Evolutionary conservation across 2,888 invertebrate genomes (phyloP), one percentile per base, ranked within the genome.

Genomic region (Latheticus oryzae): DNA sequence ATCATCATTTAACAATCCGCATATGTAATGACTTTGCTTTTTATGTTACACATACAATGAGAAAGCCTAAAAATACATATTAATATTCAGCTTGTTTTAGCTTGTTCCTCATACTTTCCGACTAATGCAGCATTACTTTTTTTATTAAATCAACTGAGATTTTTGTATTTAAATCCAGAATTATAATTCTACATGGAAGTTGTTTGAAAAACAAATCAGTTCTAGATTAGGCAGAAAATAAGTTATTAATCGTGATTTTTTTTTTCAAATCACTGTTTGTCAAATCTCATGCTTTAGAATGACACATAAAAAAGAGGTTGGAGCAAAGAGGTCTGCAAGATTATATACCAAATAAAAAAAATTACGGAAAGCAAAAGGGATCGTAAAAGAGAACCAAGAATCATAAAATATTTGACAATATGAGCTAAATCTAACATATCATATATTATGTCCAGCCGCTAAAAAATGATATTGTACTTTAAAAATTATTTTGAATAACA

Each of bases 1-100:
- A 53, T 52, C 42, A 51, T 38, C 32, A 52, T 42, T 42, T 33
- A 53, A 53, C 52, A 42, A 42, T 53, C 15, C 43, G 33, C 52
- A 43, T 33, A 38, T 30, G 32, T 53, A 53, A 53, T 17, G 42
- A 42, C 40, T 52, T 42, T 7, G 52, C 32, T 24, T 42, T 42
- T 53, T 28, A 40, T 40, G 12, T 38, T 38, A 40, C 28, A 28
- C 52, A 52, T 42, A 52, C 42, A 51, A 38, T 51, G 42, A 42
- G 40, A 8, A 7, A 12, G 5, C 30, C 40, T 40, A 51, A 38
- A 38, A 40, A 24, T 35, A 45, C 37, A 23, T 35, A 54, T 54
- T 54, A 54, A 37, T 35, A 45, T 54, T 54, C 45, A 19, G 45
- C 32, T 48, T 48, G 35, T 48, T 48, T 35, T 35, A 26, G 15